Conservation (phyloP, 2,888 invertebrate genomes). For the Drosophila mettleri region DNA sequence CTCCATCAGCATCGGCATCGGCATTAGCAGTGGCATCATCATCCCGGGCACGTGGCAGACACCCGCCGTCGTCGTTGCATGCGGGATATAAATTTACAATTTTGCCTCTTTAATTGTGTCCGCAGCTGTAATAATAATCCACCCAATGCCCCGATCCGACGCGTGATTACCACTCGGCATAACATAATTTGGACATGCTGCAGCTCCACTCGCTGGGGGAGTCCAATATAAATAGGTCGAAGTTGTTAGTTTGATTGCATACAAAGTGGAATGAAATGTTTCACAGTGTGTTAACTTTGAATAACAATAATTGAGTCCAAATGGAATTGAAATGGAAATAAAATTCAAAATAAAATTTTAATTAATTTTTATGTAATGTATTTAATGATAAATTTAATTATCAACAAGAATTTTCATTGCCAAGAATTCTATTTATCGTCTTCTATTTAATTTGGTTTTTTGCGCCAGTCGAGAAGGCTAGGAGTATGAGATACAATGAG, state of each 20-base stretch:
- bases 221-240: conserved; percentile 53
- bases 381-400: too few relatives aligned
- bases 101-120: conserved; percentile 67
- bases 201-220: conserved; percentile 27
- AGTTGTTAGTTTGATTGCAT: conserved; percentile 52
- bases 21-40: conserved; percentile 4
- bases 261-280: conserved; percentile 57
- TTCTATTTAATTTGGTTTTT: too few relatives aligned
- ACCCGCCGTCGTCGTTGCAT: conserved; percentile 32
- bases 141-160: conserved; percentile 19
- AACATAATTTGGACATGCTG: conserved; percentile 48
- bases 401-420: too few relatives aligned
- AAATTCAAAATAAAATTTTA: too few relatives aligned
- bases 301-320: conserved; percentile 11
- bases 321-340: not conserved
- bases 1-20: conserved; percentile 31
- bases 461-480: too few relatives aligned
- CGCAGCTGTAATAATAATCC: conserved; percentile 62
- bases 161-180: conserved; percentile 37
- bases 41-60: conserved; percentile 63
- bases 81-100: conserved; percentile 65
- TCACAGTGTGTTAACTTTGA: conserved; percentile 29
- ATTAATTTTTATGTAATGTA: too few relatives aligned
- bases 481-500: too few relatives aligned
- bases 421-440: too few relatives aligned